Conservation (phyloP, 2,113 vertebrate genomes). For the Maccullochella peelii region DNA sequence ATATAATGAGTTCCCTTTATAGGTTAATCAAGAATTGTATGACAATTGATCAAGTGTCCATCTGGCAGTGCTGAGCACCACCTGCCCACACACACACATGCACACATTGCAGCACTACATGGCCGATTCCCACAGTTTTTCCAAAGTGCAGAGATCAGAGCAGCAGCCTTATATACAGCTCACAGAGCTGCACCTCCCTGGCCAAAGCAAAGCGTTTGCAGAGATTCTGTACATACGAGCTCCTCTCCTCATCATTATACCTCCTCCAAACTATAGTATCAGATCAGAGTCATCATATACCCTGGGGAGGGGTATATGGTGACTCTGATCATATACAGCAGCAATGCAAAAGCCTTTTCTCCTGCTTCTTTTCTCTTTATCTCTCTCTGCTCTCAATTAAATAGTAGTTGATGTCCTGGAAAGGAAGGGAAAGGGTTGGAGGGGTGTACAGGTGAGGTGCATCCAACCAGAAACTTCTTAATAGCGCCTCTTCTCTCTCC, state of each 20-base stretch:
- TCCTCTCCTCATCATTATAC: slow-evolving; percentile 6
- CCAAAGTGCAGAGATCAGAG: slow-evolving; percentile 35
- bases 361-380: slow-evolving; percentile 28
- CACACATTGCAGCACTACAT: slow-evolving; percentile 5
- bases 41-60: slow-evolving; percentile 63
- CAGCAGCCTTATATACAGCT: not conserved
- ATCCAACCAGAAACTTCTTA: slow-evolving; percentile 37
- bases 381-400: slow-evolving; percentile 55
- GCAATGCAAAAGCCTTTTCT: slow-evolving; percentile 19
- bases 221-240: not conserved
- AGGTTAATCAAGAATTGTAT: slow-evolving; percentile 53
- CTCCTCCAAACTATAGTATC: slow-evolving; percentile 20
- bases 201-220: not conserved
- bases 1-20: slow-evolving; percentile 38
- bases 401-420: slow-evolving; percentile 31
- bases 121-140: slow-evolving; percentile 7
- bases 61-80: slow-evolving; percentile 47
- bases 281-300: slow-evolving; percentile 13
- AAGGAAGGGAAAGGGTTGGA: not conserved
- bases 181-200: slow-evolving; percentile 24
- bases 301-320: no score
- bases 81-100: slow-evolving; percentile 40
- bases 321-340: no score
- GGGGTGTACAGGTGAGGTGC: slow-evolving; percentile 19
- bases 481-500: slow-evolving; percentile 16